Percentiles rank a stretch among this genome's conserved stretches.
Conservation (phyloP, 2,113 vertebrate species). For the Acinonyx jubatus region DNA sequence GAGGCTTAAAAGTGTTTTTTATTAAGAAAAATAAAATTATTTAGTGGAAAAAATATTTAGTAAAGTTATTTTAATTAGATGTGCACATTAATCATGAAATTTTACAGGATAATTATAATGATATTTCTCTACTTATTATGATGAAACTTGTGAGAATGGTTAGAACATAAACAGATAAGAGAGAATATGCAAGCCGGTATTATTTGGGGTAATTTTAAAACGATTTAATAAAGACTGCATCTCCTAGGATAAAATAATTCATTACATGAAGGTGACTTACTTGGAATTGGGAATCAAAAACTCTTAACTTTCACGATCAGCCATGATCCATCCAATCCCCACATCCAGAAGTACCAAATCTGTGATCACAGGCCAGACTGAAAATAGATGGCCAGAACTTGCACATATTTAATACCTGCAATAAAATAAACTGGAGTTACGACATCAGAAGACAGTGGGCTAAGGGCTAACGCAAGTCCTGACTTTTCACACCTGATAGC, state of each 20-base stretch:
- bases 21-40: conserved; percentile 51
- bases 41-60: conserved; percentile 37
- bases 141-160: conserved; percentile 1
- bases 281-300: neutral
- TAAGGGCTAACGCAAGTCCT: neutral
- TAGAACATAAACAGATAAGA: conserved; percentile 8
- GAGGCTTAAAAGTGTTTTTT: neutral
- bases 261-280: neutral
- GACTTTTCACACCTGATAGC: neutral
- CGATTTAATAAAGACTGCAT: conserved; percentile 39
- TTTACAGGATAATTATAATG: neutral
- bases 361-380: neutral
- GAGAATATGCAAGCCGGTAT: neutral
- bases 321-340: neutral
- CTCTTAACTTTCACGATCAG: neutral
- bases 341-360: neutral
- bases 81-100: conserved; percentile 53
- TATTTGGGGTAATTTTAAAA: neutral
- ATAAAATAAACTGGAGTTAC: neutral
- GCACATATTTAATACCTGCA: neutral
- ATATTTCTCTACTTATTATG: neutral
- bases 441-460: neutral
- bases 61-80: conserved; percentile 45
- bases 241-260: conserved; percentile 1
- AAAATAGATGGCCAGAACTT: neutral